Percentiles rank a stretch among this genome's conserved stretches.
These are phyloP conservation scores for Sternarchorhynchus goeldii DNA, from an alignment of 2,797 vertebrate species.

Conservation along the genomic window DNA sequence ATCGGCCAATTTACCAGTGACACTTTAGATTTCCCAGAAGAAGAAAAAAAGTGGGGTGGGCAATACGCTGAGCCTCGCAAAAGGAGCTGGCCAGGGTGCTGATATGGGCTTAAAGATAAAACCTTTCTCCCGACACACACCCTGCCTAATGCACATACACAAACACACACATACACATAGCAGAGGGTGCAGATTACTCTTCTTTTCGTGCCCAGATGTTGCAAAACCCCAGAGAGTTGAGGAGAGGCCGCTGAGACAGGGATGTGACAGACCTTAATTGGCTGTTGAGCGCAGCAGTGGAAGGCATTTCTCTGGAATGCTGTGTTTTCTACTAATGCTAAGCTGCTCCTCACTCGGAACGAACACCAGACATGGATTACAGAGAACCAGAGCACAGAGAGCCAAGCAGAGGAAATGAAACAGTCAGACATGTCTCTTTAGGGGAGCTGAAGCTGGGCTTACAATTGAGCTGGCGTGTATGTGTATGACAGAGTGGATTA, in stretches of 20 bases:
- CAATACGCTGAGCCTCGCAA: conserved; percentile 45
- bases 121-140: conserved; percentile 26
- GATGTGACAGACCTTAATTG: conserved; percentile 78
- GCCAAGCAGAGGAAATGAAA: conserved; percentile 42
- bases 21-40: conserved; percentile 72
- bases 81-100: conserved; percentile 12
- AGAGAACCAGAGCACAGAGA: conserved; percentile 37
- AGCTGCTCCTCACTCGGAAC: conserved; percentile 65
- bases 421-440: conserved; percentile 40
- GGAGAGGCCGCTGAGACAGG: conserved; percentile 63
- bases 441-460: conserved; percentile 19
- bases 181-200: conserved; percentile 8
- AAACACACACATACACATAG: conserved; percentile 6
- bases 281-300: conserved; percentile 56
- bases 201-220: conserved; percentile 30
- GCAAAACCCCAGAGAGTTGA: conserved; percentile 38
- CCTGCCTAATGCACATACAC: conserved; percentile 19
- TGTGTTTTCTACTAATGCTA: conserved; percentile 69
- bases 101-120: conserved; percentile 53
- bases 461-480: conserved; percentile 30
- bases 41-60: conserved; percentile 38
- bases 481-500: conserved; percentile 22
- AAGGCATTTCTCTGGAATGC: conserved; percentile 71
- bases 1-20: conserved; percentile 71
- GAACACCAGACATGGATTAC: conserved; percentile 65